Evolutionary conservation across 2,888 invertebrate species (phyloP).

Genomic region (Tetheella fluctuosa): DNA sequence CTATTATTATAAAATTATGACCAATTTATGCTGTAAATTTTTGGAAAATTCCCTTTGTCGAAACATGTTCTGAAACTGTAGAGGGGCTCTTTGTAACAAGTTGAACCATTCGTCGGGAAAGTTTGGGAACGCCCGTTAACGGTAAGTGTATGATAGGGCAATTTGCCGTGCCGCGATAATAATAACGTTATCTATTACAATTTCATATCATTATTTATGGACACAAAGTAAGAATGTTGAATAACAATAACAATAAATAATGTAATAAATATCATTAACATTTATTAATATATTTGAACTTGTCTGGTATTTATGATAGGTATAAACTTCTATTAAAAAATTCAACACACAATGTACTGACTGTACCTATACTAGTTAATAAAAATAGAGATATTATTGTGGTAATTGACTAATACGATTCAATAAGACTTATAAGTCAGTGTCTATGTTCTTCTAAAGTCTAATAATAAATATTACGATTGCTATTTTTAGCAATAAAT

Average conservation of each 20-base stretch:
- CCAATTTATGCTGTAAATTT: not conserved
- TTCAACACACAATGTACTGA: too few relatives aligned
- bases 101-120: conserved; percentile 42
- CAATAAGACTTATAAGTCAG: too few relatives aligned
- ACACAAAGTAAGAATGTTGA: conserved; percentile 19
- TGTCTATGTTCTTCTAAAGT: too few relatives aligned
- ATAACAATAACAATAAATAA: conserved; percentile 9
- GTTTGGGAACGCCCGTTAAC: conserved; percentile 40
- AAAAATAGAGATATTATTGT: too few relatives aligned
- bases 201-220: conserved; percentile 30
- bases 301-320: not conserved
- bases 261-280: not conserved
- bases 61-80: conserved; percentile 26
- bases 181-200: conserved; percentile 33
- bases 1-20: not conserved
- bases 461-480: too few relatives aligned
- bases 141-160: conserved; percentile 43
- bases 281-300: too few relatives aligned
- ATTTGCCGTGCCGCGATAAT: conserved; percentile 31
- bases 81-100: conserved; percentile 43
- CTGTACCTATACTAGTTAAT: too few relatives aligned
- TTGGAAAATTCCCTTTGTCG: conserved; percentile 27
- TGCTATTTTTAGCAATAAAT: too few relatives aligned
- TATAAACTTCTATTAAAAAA: not conserved
- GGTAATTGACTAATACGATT: too few relatives aligned